Evolutionary conservation across 2,797 vertebrate species (phyloP).

Genomic region (Trematocara caparti): DNA sequence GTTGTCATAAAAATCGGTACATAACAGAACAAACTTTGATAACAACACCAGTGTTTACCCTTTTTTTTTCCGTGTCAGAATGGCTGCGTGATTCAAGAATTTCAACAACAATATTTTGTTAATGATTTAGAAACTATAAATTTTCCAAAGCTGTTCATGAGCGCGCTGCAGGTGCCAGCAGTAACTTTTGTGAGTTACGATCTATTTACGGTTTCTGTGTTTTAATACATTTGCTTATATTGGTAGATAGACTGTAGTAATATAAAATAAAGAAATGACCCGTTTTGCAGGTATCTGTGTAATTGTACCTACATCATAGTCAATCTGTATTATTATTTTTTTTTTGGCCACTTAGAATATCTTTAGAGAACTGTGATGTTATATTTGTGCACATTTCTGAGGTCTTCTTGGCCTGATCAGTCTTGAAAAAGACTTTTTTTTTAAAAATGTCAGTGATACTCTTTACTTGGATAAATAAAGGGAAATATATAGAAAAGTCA

Average conservation of each 20-base stretch:
- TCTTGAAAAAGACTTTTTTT: not conserved
- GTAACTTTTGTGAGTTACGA: not conserved
- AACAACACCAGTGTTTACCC: not conserved
- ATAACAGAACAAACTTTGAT: not conserved
- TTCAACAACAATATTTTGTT: not conserved
- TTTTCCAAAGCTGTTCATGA: not conserved
- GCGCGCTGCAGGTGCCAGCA: not conserved
- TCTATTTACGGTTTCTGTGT: not conserved
- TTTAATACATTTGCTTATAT: not conserved
- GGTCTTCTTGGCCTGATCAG: not conserved
- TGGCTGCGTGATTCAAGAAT: not conserved
- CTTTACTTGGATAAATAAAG: not conserved
- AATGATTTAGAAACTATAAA: not conserved
- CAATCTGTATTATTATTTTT: not conserved
- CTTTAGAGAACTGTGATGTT: not conserved
- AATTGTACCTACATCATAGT: not conserved
- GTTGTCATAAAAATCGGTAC: rapidly evolving
- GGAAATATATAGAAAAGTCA: not conserved
- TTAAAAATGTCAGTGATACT: rapidly evolving
- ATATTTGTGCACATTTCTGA: not conserved
- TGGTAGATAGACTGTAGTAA: not conserved
- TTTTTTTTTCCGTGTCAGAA: not conserved
- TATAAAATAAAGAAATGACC: not conserved
- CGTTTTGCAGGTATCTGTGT: not conserved
- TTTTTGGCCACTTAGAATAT: not conserved